Evolutionary conservation across 2,888 invertebrate species (phyloP).

Genomic region (Lucinisca nassula): DNA sequence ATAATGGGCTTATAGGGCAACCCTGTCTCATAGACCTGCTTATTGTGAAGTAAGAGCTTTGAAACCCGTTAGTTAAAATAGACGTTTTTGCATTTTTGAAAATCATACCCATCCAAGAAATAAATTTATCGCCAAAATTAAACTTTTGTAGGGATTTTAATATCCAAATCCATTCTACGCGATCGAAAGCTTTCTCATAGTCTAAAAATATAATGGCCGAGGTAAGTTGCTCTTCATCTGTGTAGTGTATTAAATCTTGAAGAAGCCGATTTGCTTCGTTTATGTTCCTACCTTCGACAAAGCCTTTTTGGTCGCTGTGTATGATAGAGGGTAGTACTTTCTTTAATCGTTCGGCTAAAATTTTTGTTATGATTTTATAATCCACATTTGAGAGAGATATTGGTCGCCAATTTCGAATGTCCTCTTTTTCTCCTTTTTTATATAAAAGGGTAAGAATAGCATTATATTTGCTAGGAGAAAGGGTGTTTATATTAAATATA

Average conservation of each 20-base stretch:
- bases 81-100: background rate
- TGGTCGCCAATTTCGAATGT: slow-evolving; percentile 24
- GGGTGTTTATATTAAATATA: background rate
- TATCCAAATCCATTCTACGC: background rate
- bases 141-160: background rate
- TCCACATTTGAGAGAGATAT: slow-evolving; percentile 36
- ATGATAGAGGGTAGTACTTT: slow-evolving; percentile 20
- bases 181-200: background rate
- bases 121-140: background rate
- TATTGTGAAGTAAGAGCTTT: background rate
- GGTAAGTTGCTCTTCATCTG: background rate
- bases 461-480: background rate
- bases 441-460: background rate
- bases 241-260: slow-evolving; percentile 3
- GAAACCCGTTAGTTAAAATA: background rate
- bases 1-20: background rate
- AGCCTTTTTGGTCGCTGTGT: slow-evolving; percentile 33
- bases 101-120: background rate
- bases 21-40: background rate
- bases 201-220: background rate
- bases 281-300: slow-evolving; percentile 6
- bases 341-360: slow-evolving; percentile 27
- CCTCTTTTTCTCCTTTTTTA: slow-evolving; percentile 5
- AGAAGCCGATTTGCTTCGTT: slow-evolving; percentile 15
- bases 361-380: slow-evolving; percentile 34